These are phyloP conservation scores for Epinephelus fuscoguttatus DNA, from an alignment of 2,113 vertebrate species.

Conservation along the genomic window DNA sequence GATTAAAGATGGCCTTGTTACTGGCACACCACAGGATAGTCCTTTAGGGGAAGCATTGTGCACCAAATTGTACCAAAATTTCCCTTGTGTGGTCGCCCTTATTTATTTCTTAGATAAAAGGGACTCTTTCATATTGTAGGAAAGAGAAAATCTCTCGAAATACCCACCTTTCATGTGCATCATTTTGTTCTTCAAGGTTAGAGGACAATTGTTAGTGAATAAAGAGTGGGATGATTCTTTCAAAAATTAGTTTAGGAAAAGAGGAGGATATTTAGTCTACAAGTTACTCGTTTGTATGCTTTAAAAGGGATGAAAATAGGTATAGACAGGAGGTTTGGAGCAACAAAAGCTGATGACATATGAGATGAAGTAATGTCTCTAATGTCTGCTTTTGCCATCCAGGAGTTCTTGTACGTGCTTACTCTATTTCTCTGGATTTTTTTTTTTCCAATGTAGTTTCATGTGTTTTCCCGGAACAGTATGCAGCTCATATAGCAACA, in stretches of 20 bases:
- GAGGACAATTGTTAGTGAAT: constrained; percentile 55
- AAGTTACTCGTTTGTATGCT: constrained; percentile 12
- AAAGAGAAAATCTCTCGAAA: constrained; percentile 58
- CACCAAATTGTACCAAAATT: constrained; percentile 55
- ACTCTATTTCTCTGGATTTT: neutral
- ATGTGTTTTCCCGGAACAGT: neutral
- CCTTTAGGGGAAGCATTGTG: constrained; percentile 49
- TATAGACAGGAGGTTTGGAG: neutral
- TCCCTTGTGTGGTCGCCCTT: constrained; percentile 45
- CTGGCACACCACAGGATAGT: constrained; percentile 39
- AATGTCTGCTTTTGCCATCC: neutral
- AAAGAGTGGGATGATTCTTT: constrained; percentile 47
- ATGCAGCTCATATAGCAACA: neutral
- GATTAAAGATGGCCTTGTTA: constrained; percentile 66
- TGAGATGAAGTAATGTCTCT: constrained; percentile 2
- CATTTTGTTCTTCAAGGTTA: constrained; percentile 70
- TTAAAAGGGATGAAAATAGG: constrained; percentile 28
- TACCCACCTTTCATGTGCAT: constrained; percentile 59
- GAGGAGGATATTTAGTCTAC: constrained; percentile 32
- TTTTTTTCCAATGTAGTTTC: neutral
- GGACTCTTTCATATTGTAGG: constrained; percentile 50
- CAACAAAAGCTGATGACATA: constrained; percentile 15
- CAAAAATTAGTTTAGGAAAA: constrained; percentile 34
- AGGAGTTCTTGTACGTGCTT: neutral
- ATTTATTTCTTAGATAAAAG: constrained; percentile 66